A percentile compares a stretch with the other conserved stretches of the same genome.
These are phyloP conservation scores for Protodeltote pygarga DNA, from an alignment of 2,888 invertebrate species.

Conservation along the genomic window DNA sequence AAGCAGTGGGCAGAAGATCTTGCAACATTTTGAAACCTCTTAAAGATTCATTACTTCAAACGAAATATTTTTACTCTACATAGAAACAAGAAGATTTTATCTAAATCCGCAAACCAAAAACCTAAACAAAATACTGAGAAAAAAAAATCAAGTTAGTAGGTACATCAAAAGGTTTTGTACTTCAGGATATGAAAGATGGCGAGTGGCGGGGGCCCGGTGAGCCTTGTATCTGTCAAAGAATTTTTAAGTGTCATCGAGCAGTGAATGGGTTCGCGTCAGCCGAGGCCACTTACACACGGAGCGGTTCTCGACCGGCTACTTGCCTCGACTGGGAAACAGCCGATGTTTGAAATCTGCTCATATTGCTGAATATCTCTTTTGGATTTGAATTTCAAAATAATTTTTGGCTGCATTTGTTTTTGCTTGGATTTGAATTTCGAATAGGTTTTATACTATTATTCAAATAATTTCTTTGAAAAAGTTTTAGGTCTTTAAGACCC, in stretches of 20 bases:
- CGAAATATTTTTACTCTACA: neutral
- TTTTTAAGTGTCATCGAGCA: conserved; percentile 77
- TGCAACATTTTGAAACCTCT: too few species aligned
- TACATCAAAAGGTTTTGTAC: conserved; percentile 49
- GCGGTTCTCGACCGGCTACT: conserved; percentile 63
- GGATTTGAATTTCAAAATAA: conserved; percentile 18
- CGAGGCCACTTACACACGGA: conserved; percentile 80
- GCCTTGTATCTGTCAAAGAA: conserved; percentile 78
- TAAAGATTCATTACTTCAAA: too few species aligned
- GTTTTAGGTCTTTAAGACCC: too few species aligned
- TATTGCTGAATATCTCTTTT: conserved; percentile 45
- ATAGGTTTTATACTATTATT: too few species aligned
- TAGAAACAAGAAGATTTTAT: neutral
- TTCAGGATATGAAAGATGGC: conserved; percentile 49
- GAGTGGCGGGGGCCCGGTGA: conserved; percentile 31
- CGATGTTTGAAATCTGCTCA: conserved; percentile 52
- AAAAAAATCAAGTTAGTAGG: conserved; percentile 37
- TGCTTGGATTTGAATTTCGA: too few species aligned
- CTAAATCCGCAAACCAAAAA: conserved; percentile 2
- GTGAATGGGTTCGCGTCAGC: conserved; percentile 65
- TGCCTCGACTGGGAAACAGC: conserved; percentile 48
- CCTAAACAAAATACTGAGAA: conserved; percentile 14
- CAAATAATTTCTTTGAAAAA: too few species aligned
- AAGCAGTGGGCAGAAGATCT: too few species aligned
- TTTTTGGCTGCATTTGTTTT: too few species aligned